Conservation (phyloP, 1,140 invertebrate genomes). For the Halictus rubicundus region DNA sequence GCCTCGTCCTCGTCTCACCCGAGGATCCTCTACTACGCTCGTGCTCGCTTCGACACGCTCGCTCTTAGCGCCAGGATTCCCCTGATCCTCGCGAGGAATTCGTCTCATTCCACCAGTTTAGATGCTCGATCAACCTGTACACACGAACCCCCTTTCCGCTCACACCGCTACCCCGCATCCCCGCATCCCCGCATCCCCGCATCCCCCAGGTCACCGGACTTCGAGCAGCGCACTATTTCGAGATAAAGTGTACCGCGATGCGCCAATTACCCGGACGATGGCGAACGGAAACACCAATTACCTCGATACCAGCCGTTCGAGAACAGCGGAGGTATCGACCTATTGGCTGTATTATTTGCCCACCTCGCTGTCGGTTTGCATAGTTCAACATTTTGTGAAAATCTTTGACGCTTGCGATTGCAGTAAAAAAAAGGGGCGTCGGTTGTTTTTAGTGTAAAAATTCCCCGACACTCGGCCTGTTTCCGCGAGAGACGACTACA, state of each 20-base stretch:
- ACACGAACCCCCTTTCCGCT: background rate
- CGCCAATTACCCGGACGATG: background rate
- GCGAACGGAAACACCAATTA: slow-evolving; percentile 12
- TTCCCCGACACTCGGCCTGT: no score
- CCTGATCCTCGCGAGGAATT: background rate
- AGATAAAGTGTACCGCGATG: background rate
- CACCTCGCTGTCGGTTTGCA: no score
- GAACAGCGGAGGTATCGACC: background rate
- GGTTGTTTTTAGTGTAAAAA: no score
- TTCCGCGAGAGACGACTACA: background rate
- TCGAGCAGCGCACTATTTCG: background rate
- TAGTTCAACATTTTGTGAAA: no score
- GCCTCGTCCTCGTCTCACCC: slow-evolving; percentile 43
- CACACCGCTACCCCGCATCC: no score
- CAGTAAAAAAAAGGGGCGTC: no score
- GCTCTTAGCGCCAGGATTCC: slow-evolving; percentile 16
- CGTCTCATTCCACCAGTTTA: slow-evolving; percentile 9
- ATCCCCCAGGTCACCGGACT: background rate
- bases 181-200: no score
- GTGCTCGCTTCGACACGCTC: background rate
- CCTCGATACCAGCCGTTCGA: background rate
- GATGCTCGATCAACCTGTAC: slow-evolving; percentile 2
- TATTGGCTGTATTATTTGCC: background rate
- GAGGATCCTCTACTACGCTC: no score
- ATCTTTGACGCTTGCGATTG: no score